Evolutionary conservation across 2,797 vertebrate species (phyloP), one percentile per base, ranked within the genome.

Genomic region (Coreius guichenoti): DNA sequence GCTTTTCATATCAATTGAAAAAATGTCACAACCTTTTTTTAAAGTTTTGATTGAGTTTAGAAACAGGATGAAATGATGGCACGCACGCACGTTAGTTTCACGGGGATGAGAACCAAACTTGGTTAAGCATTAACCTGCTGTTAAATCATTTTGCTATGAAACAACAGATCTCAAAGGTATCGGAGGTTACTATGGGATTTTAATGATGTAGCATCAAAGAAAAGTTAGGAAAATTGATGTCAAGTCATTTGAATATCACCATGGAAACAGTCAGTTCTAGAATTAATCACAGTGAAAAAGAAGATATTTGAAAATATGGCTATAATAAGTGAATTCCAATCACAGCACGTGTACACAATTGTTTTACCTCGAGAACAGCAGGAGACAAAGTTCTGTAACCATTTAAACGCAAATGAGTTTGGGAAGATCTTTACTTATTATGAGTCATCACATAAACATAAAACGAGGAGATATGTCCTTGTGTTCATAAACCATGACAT

Each of bases 161-260:
- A 82, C 54, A 82, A 82, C 70, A 65, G 36, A 36, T 49, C 70
- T 75, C 70, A 36, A 65, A 83, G 81, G 72, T 63, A 39, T 36
- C 29, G 6, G 39, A 51, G 72, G 43, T 76, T 76, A 65, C 58
- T 49, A 14, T 51, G 56, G 29, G 43, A 29, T 54, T 67, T 83
- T 75, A 80, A 83, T 73, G 72, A 76, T 39, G 72, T 11, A 51
- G 33, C 45, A 83, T 76, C 70, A 83, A 83, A 83, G 72, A 76
- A 83, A 76, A 51, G 43, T 75, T 83, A 19, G 3, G 21, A 33
- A 83, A 65, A 75, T 11, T n/a, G 43, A 67, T 83, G 61, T 67
- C 14, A 33, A 51, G 45, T 83, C 45, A 75, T 75, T 49, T 67
- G 61, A 75, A 54, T 72, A 83, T 83, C 72, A 26, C 81, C 72